Base-by-base conservation (phyloP, 2,888 invertebrate species). In the Schizotus pectinicornis region DNA sequence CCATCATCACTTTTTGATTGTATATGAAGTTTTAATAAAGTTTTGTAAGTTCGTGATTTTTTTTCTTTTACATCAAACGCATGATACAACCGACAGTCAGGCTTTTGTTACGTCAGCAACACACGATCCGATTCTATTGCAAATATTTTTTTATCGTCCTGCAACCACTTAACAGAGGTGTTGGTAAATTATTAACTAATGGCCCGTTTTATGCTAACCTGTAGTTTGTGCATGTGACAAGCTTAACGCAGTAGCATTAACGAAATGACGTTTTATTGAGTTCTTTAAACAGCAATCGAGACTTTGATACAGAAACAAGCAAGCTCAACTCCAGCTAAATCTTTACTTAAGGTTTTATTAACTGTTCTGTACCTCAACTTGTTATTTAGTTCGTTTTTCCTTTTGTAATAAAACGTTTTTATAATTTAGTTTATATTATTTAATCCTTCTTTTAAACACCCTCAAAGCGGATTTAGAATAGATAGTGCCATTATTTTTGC, bases 241-340 rank as follows among this genome's bases (percentile, higher is more conserved):
- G 65, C 65, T 67, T 63, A 39, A 58, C 59, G 59, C 58, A 53
- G 49, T 58, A 52, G 57, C 36, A 47, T 59, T 30, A 35, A 38
- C 49, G 56, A 56, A 47, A 45, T 38, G 1, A 43, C 8, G 11
- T 33, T 30, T 14, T 33, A 35, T 36, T 50, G 31, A 59, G 42
- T 50, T 64, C 73, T 74, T 69, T 65, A 67, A 72, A 71, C 74
- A 75, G 75, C 70, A 70, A 68, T 63, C 73, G 70, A 63, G 74
- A 74, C 59, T 58, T 70, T 62, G 69, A 72, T 60, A 71, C 66
- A 64, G 76, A 77, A 68, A 73, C 74, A 55, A 71, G 71, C 63
- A 76, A 75, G 69, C 73, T 77, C 67, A 75, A 73, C 65, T 72
- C 73, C 61, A 65, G 61, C 64, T 68, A 67, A 61, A 62, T 57